Percentiles rank a stretch among this genome's conserved stretches.
These are phyloP conservation scores for Rhabdornis inornatus DNA, from an alignment of 2,113 vertebrate genomes.

Conservation along the genomic window DNA sequence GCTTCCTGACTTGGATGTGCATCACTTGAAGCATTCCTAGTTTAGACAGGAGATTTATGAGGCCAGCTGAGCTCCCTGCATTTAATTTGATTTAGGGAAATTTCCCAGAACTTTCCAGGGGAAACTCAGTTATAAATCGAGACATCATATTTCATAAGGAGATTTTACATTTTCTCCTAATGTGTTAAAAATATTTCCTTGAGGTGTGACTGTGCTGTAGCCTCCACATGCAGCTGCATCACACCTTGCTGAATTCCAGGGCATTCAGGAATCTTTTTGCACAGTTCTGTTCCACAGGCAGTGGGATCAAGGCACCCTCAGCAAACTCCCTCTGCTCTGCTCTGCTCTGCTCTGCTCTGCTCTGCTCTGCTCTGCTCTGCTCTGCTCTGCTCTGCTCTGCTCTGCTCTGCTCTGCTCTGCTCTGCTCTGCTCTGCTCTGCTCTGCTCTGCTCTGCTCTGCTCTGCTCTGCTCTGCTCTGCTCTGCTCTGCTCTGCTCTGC, in stretches of 20 bases:
- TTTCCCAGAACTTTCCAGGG: conserved; percentile 15
- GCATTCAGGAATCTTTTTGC: background rate
- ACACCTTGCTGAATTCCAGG: background rate
- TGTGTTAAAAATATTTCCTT: background rate
- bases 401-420: too few species aligned
- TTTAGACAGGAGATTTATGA: conserved; percentile 25
- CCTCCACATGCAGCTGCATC: background rate
- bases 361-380: too few species aligned
- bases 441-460: too few species aligned
- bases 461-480: too few species aligned
- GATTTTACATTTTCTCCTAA: background rate
- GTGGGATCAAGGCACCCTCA: background rate
- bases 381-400: too few species aligned
- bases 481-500: too few species aligned
- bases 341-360: background rate
- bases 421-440: too few species aligned
- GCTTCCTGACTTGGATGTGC: background rate
- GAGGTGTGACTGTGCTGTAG: background rate
- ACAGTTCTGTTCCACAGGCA: background rate
- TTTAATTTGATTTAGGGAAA: conserved; percentile 32
- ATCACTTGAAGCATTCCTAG: background rate
- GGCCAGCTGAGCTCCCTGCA: background rate
- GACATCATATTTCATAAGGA: background rate
- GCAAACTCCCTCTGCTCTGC: background rate
- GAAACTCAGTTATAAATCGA: conserved; percentile 9